These are phyloP conservation scores for Sialis fuliginosa DNA, from an alignment of 2,888 invertebrate genomes.

Conservation along the genomic window DNA sequence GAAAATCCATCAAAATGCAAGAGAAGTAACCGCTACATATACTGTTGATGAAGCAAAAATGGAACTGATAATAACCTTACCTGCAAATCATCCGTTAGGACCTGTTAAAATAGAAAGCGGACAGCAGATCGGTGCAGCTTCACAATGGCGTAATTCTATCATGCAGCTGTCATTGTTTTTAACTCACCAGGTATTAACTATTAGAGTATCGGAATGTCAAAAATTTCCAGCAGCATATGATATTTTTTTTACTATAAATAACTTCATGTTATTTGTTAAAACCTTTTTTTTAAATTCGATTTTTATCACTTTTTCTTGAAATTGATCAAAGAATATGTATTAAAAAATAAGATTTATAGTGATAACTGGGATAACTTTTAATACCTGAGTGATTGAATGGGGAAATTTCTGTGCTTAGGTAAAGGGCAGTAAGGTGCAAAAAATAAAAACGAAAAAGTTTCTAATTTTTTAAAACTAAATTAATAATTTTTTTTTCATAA, in stretches of 20 bases:
- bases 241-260: background rate
- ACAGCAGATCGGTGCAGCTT: slow-evolving; percentile 47
- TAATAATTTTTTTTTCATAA: too few relatives aligned
- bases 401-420: too few relatives aligned
- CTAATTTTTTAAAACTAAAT: too few relatives aligned
- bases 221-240: background rate
- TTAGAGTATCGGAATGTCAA: background rate
- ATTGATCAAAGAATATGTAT: too few relatives aligned
- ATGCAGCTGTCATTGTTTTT: slow-evolving; percentile 74
- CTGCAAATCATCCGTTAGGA: slow-evolving; percentile 70
- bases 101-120: slow-evolving; percentile 52
- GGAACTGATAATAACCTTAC: slow-evolving; percentile 60
- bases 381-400: too few relatives aligned
- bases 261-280: too few relatives aligned
- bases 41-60: slow-evolving; percentile 66
- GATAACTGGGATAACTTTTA: too few relatives aligned
- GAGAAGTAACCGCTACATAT: slow-evolving; percentile 69
- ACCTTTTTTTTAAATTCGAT: background rate
- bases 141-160: slow-evolving; percentile 57
- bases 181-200: slow-evolving; percentile 53
- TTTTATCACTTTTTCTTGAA: too few relatives aligned
- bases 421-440: too few relatives aligned
- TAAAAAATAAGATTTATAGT: too few relatives aligned
- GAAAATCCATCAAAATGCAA: slow-evolving; percentile 46
- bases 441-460: too few relatives aligned